Evolutionary conservation across 2,797 vertebrate genomes (phyloP), one percentile per base, ranked within the genome.

Genomic region (Glyptemys insculpta): DNA sequence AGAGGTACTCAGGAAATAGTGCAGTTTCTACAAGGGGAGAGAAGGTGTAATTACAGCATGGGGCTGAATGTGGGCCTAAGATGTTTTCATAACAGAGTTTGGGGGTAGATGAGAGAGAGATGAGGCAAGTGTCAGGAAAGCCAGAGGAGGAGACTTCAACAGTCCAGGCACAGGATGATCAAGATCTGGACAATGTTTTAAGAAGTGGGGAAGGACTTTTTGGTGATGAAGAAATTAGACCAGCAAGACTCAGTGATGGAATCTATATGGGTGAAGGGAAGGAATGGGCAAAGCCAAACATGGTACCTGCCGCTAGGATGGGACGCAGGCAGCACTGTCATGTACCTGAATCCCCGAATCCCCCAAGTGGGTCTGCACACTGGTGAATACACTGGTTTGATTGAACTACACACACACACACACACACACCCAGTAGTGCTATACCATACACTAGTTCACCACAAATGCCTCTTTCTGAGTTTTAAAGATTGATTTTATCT

Each of bases 391-490:
- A 44, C 19, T 27, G 11, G 21, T 56, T 80, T 91, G 65, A 8
- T 34, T 65, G 59, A 65, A 65, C 34, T 18, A n/a, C 15, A 34
- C 59, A 65, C 59, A n/a, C 34, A 65, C 59, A n/a, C 34, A 5
- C 53, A 3, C 53, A 85, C 12, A 50, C 50, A 2, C 15, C 9
- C 47, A 53, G 47, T 83, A 92, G 92, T 12, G 56, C 90, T 92
- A 89, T 90, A 94, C 80, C 5, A 19, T n/a, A 74, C 2, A 50
- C 37, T 19, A 49, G 85, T 89, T 87, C 74, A 50, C 79, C 57
- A 54, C 92, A 95, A 80, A 82, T 89, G 52, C 83, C 62, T 93
- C 54, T 41, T 92, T 93, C 86, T 90, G 86, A 87, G 41, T 25
- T 94, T 83, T 16, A 41, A n/a, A 92, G 52, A n/a, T 74, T 96